These are phyloP conservation scores for Drosophila melanogaster DNA, from an alignment of 1,140 invertebrate genomes.

Conservation along the genomic window DNA sequence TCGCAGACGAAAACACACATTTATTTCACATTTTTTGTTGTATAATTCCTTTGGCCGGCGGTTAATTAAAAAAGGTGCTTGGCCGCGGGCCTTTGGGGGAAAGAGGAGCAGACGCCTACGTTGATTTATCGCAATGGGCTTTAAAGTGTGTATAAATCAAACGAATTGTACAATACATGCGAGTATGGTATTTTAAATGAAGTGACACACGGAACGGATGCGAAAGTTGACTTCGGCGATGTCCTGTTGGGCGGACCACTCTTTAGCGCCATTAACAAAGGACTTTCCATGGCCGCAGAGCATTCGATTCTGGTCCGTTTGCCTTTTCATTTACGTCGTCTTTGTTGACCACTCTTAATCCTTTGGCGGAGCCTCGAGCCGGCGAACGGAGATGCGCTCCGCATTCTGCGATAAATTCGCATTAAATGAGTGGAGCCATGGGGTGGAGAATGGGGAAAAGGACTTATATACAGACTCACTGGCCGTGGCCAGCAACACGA, in stretches of 20 bases:
- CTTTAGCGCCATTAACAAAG: conserved; percentile 80
- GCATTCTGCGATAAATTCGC: conserved; percentile 78
- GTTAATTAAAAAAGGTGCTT: conserved; percentile 77
- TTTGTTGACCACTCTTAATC: conserved; percentile 78
- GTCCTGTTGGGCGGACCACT: conserved; percentile 33
- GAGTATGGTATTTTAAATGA: conserved; percentile 17
- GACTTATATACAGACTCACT: conserved; percentile 37
- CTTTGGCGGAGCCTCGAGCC: conserved; percentile 18
- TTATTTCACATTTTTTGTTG: conserved; percentile 20
- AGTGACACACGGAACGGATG: conserved; percentile 15
- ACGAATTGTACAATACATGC: conserved; percentile 18
- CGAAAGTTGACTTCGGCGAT: conserved; percentile 20
- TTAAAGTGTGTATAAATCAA: conserved; percentile 71
- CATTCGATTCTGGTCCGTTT: conserved; percentile 15
- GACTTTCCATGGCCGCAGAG: conserved; percentile 24
- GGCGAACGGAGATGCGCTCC: conserved; percentile 37
- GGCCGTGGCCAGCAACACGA: conserved; percentile 62
- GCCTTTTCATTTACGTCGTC: conserved; percentile 57
- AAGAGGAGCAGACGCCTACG: conserved; percentile 51
- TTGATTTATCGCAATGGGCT: conserved; percentile 64
- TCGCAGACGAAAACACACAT: conserved; percentile 26
- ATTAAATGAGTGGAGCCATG: conserved; percentile 52
- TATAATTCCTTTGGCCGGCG: conserved; percentile 48
- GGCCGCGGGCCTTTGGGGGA: conserved; percentile 34
- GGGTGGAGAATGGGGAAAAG: neutral